These are phyloP conservation scores for Onychomys torridus DNA, from an alignment of 2,797 vertebrate genomes.

Conservation along the genomic window DNA sequence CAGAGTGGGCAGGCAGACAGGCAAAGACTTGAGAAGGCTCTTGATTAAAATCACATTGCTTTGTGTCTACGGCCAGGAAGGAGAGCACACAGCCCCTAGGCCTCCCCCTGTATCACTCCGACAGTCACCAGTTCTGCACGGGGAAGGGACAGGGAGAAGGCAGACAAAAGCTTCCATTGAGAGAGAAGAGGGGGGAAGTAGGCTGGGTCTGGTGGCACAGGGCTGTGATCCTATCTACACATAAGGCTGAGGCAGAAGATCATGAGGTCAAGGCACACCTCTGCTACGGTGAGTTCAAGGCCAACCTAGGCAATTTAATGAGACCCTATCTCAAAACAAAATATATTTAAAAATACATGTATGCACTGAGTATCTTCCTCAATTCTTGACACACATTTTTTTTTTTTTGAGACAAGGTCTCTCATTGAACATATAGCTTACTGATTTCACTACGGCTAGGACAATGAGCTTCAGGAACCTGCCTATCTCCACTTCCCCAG, in stretches of 20 bases:
- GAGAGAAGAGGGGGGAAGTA: not conserved
- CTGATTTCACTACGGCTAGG: not conserved
- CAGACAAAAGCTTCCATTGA: not conserved
- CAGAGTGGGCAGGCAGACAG: not conserved
- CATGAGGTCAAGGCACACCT: not conserved
- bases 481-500: not conserved
- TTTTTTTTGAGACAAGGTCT: not conserved
- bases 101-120: accelerated
- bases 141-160: accelerated
- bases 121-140: not conserved
- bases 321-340: not conserved
- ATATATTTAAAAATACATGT: not conserved
- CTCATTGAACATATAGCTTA: not conserved
- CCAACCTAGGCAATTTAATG: not conserved
- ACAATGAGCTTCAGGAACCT: not conserved
- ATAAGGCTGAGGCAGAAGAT: not conserved
- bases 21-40: not conserved
- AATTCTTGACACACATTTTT: not conserved
- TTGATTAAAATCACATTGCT: not conserved
- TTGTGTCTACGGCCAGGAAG: not conserved
- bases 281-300: not conserved
- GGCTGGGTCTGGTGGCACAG: not conserved
- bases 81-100: accelerated
- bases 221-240: not conserved
- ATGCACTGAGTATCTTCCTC: not conserved